phyloP scores from a whole-genome alignment of 2,797 vertebrate genomes.

The Coracias cyanogaster region DNA sequence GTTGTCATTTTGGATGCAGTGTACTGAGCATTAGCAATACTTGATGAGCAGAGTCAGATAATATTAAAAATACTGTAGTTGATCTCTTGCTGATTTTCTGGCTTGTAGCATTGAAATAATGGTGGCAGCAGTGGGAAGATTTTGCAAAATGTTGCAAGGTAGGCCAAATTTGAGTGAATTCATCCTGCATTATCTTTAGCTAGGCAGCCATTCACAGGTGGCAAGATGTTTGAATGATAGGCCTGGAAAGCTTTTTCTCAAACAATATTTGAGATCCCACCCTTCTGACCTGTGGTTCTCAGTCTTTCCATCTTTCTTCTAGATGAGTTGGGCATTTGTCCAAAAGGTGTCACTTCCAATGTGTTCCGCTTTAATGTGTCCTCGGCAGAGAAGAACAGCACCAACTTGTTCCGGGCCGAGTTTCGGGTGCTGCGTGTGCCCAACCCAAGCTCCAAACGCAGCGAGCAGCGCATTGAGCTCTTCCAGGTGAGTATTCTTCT shows the following conservation, averaged over 20 bases:
- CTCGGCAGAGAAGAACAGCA: conserved; percentile 91
- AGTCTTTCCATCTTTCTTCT: conserved; percentile 9
- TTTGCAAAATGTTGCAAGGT: background rate
- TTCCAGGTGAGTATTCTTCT: conserved; percentile 87
- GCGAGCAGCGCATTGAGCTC: conserved; percentile 92
- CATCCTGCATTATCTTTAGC: background rate
- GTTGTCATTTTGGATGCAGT: background rate
- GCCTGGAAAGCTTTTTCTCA: background rate
- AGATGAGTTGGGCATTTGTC: conserved; percentile 92
- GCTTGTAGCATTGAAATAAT: background rate
- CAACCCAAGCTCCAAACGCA: conserved; percentile 88
- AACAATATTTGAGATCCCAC: background rate
- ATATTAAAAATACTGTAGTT: background rate
- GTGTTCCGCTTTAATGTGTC: conserved; percentile 93
- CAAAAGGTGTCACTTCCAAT: conserved; percentile 92
- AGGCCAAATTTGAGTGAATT: background rate
- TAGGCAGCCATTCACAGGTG: background rate
- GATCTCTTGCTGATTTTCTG: background rate
- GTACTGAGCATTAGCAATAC: background rate
- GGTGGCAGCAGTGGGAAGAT: background rate
- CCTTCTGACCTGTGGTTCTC: background rate
- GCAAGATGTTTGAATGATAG: background rate
- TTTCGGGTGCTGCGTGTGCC: conserved; percentile 90
- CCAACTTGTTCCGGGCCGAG: conserved; percentile 92
- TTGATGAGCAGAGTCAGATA: background rate